A percentile compares a stretch with the other conserved stretches of the same genome.
phyloP scores from a whole-genome alignment of 2,888 invertebrate genomes.

The Leptogaster cylindrica region DNA sequence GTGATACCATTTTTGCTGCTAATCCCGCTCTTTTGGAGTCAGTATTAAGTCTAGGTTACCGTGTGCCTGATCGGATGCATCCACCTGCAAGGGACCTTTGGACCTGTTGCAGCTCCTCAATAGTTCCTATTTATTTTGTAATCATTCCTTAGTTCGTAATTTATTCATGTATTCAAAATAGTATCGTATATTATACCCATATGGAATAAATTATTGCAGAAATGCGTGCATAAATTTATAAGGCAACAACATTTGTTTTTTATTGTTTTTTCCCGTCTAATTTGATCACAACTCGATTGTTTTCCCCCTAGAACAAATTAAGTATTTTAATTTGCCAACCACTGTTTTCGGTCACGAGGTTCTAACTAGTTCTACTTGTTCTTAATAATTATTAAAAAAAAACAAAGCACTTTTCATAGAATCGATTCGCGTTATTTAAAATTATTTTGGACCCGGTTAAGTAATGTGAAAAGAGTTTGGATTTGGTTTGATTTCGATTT shows the following conservation, averaged over 20 bases:
- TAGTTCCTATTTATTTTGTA: constrained; percentile 20
- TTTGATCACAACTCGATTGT: no score
- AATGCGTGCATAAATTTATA: not conserved
- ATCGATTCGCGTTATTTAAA: no score
- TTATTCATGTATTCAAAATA: constrained; percentile 24
- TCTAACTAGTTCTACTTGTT: no score
- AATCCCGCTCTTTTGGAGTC: not conserved
- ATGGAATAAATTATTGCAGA: constrained; percentile 6
- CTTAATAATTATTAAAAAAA: no score
- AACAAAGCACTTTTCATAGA: no score
- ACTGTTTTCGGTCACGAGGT: no score
- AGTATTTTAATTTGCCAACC: no score
- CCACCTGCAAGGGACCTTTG: not conserved
- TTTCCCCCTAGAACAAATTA: no score
- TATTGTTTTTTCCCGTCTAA: not conserved
- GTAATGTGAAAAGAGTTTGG: no score
- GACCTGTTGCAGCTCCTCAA: not conserved
- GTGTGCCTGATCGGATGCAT: not conserved
- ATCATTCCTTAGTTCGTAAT: constrained; percentile 4
- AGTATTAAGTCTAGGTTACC: not conserved
- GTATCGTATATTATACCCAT: not conserved
- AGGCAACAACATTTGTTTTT: constrained; percentile 19
- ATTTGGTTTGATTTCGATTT: no score
- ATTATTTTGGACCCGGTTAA: no score
- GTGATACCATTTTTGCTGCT: not conserved